Evolutionary conservation across 2,113 vertebrate genomes (phyloP).

Genomic region (Spilogale gracilis): DNA sequence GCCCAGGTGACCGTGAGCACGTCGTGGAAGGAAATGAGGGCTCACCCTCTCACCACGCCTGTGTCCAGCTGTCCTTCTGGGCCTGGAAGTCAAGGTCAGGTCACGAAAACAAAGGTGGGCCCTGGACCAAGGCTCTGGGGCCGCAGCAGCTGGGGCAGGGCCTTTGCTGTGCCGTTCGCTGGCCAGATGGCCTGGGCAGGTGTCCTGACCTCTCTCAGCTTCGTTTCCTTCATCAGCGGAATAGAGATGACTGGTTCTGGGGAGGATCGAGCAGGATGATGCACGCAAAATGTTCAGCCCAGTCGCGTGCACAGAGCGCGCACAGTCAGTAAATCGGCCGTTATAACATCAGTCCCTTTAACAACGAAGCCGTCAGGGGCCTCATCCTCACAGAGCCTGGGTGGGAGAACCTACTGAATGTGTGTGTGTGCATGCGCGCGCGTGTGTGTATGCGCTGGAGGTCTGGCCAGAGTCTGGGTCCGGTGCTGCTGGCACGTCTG

Average conservation of each 20-base stretch:
- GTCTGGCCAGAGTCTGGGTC: not conserved
- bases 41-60: rapidly evolving
- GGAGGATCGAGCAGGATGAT: rapidly evolving
- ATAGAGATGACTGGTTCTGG: rapidly evolving
- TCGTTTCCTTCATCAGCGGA: not conserved
- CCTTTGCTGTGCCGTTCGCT: not conserved
- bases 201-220: not conserved
- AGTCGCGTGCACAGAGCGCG: rapidly evolving
- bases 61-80: not conserved
- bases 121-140: not conserved
- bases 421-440: not conserved
- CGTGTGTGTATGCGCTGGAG: rapidly evolving
- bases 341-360: rapidly evolving
- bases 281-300: rapidly evolving
- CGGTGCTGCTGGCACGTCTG: rapidly evolving
- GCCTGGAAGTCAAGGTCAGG: not conserved
- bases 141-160: rapidly evolving
- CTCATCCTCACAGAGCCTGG: not conserved
- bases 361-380: not conserved
- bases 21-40: not conserved
- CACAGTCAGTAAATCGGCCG: rapidly evolving
- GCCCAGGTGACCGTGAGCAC: not conserved
- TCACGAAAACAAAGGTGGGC: too few relatives aligned
- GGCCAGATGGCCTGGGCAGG: not conserved
- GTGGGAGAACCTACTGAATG: not conserved